Conservation (phyloP, 1,140 invertebrate genomes). For the Neoseiulus cucumeris region DNA sequence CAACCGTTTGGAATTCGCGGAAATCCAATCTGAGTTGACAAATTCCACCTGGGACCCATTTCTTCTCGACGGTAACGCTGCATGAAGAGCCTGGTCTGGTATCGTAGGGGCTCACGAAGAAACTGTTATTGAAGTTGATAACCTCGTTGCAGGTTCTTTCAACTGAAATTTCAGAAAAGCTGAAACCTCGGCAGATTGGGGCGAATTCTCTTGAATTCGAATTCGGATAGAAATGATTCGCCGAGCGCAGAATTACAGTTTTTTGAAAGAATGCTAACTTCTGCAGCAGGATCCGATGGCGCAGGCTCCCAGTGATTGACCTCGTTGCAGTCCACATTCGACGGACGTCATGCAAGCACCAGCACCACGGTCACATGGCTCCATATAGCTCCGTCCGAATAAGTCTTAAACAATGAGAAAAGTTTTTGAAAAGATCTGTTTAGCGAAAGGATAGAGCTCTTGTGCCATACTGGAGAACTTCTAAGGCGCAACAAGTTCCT, state of each 20-base stretch:
- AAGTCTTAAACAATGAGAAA: neutral
- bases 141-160: neutral
- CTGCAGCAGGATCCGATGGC: neutral
- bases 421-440: no score
- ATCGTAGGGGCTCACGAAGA: neutral
- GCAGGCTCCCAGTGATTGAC: neutral
- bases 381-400: neutral
- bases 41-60: neutral
- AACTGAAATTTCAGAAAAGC: neutral
- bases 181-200: no score
- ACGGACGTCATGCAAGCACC: neutral
- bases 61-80: neutral
- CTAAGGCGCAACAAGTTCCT: no score
- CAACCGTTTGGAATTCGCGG: neutral
- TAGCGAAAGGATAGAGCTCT: no score
- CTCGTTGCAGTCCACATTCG: neutral
- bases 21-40: conserved; percentile 5
- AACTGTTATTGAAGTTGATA: neutral
- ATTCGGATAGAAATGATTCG: neutral
- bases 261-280: neutral
- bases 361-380: neutral
- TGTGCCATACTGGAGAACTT: no score
- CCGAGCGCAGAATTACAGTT: neutral
- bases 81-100: neutral
- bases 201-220: neutral